A percentile compares a stretch with the other conserved stretches of the same genome.
These are phyloP conservation scores for Pandion haliaetus DNA, from an alignment of 2,113 vertebrate genomes.

Conservation along the genomic window DNA sequence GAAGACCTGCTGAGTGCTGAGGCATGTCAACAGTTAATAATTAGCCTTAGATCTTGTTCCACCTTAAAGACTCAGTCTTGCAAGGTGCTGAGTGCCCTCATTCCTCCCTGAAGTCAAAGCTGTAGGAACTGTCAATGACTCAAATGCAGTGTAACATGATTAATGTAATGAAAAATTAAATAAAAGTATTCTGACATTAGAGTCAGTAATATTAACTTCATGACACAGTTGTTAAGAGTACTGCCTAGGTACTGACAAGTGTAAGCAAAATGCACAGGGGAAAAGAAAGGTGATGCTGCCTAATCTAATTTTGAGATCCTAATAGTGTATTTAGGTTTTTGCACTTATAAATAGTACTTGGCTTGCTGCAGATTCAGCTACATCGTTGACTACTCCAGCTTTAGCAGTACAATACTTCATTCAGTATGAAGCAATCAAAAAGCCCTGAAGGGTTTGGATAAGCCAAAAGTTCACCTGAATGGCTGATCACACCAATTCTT, in stretches of 20 bases:
- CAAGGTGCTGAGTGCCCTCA: not conserved
- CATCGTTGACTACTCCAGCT: not conserved
- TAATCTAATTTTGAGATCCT: not conserved
- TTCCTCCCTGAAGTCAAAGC: not conserved
- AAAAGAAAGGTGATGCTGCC: not conserved
- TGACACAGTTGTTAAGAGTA: not conserved
- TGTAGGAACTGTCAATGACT: not conserved
- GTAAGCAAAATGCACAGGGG: not conserved
- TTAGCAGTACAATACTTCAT: not conserved
- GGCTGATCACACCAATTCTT: not conserved
- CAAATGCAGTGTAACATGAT: not conserved
- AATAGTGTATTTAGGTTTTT: not conserved
- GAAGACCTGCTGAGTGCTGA: not conserved
- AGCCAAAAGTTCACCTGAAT: not conserved
- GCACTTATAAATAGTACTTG: not conserved
- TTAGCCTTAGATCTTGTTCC: not conserved
- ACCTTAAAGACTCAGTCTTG: not conserved
- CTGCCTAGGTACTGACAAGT: not conserved
- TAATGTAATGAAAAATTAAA: constrained; percentile 20
- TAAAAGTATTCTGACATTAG: not conserved
- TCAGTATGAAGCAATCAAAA: not conserved
- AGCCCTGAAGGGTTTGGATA: not conserved
- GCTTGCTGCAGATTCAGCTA: not conserved
- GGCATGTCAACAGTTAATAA: not conserved
- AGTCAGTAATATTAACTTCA: not conserved